Evolutionary conservation across 2,888 invertebrate genomes (phyloP).

Genomic region (Hydriomena furcata): DNA sequence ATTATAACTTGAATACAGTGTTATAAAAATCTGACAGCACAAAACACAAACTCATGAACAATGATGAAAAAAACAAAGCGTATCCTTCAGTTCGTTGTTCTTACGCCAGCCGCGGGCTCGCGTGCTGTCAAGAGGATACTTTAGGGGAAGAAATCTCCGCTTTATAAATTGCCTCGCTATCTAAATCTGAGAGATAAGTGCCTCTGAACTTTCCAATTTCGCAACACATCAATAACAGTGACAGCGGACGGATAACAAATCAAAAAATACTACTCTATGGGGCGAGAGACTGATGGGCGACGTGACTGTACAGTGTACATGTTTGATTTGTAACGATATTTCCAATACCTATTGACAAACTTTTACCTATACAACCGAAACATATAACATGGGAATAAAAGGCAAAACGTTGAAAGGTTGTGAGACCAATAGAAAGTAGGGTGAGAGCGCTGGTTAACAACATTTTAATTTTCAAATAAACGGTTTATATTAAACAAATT

Average conservation of each 20-base stretch:
- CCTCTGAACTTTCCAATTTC: constrained; percentile 82
- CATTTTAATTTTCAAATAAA: no score
- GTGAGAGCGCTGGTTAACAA: no score
- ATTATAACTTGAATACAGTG: no score
- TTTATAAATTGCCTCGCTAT: constrained; percentile 82
- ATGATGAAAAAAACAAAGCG: neutral
- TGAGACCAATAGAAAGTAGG: no score
- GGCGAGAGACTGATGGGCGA: constrained; percentile 51
- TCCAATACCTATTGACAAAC: neutral
- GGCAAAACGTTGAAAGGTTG: no score
- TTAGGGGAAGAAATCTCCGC: constrained; percentile 71
- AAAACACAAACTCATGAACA: no score
- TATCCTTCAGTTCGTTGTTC: constrained; percentile 6
- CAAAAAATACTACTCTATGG: constrained; percentile 68
- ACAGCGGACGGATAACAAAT: constrained; percentile 75
- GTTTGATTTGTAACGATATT: constrained; percentile 31
- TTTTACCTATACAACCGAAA: no score
- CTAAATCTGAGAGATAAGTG: constrained; percentile 80
- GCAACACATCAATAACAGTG: constrained; percentile 82
- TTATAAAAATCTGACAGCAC: no score
- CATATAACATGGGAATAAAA: no score
- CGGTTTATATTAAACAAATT: no score
- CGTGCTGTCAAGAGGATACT: constrained; percentile 67
- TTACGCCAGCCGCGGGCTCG: constrained; percentile 45
- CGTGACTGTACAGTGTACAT: constrained; percentile 37